Percentiles rank a stretch among this genome's conserved stretches.
Conservation (phyloP, 1,140 invertebrate species). For the Apis laboriosa region DNA sequence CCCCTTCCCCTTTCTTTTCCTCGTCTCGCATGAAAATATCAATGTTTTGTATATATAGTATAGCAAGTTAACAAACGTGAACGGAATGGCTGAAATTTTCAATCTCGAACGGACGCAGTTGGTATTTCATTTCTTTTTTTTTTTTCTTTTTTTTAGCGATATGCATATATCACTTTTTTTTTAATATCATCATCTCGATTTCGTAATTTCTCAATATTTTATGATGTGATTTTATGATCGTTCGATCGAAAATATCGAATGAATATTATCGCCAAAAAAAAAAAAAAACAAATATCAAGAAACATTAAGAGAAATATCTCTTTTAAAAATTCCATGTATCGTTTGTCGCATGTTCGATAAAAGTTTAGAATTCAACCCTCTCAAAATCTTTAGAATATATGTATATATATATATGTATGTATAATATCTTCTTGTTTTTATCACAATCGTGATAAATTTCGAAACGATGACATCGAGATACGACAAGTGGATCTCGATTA, state of each 20-base stretch:
- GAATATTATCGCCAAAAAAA: neutral
- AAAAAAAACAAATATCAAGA: neutral
- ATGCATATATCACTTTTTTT: neutral
- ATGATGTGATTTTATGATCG: too few species aligned
- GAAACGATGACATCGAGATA: too few species aligned
- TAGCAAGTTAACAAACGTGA: neutral
- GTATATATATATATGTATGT: neutral
- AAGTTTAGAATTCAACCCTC: neutral
- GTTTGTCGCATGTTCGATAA: neutral
- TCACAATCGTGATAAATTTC: neutral
- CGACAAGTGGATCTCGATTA: neutral
- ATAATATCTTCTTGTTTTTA: neutral
- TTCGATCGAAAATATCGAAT: neutral
- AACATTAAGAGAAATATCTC: neutral
- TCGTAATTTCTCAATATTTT: neutral
- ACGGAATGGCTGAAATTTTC: neutral
- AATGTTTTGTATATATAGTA: too few species aligned
- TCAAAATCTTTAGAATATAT: constrained; percentile 3
- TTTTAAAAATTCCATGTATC: neutral
- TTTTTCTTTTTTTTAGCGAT: neutral
- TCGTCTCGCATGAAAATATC: neutral
- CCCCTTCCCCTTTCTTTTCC: too few species aligned
- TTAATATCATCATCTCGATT: neutral
- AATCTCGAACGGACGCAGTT: too few species aligned
- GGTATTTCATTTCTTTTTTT: too few species aligned